Evolutionary conservation across 2,113 vertebrate genomes (phyloP), one percentile per base, ranked within the genome.

Genomic region (Micronycteris hirsuta): DNA sequence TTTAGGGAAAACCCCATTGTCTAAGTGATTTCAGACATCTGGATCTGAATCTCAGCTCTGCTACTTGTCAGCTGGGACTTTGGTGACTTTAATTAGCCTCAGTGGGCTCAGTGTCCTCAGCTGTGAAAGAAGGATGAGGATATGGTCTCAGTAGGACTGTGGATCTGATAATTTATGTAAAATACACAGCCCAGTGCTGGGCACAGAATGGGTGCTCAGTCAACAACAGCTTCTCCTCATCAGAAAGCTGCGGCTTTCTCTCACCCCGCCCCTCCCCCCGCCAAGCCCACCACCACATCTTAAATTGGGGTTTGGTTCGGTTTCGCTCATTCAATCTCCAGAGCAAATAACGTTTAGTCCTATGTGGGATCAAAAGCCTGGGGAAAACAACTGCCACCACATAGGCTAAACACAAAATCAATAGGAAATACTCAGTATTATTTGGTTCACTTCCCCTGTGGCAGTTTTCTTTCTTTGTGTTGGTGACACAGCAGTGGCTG

Each of bases 51-150:
- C 58, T 87, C 38, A 81, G 76, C 16, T 5, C 56, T 92, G 56
- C 22, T 38, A 2, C 65, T 88, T 85, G 33, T 31, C 91, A 45
- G 12, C 91, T 73, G 91, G 73, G 89, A 93, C 83, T 81, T 47
- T 33, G 28, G 41, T 80, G 86, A 88, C 82, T 81, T 81, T 95
- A 94, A 96, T 93, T 93, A 94, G 84, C 73, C 92, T 97, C 89
- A 91, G 73, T 91, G 86, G 93, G 77, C 83, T 92, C n/a, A 61
- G 24, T 95, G 52, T 84, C 49, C 77, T 89, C n/a, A 36, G 13
- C 43, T 91, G 15, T 94, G 92, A 56, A 91, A 91, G 65, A 82
- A 94, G 47, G 95, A 38, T 67, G 94, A 88, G 63, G 83, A 88
- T 52, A 80, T 70, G 24, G 63, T 94, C 87, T 89, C 86, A 58